Conservation (phyloP, 2,797 vertebrate species). For the Muscicapa striata region DNA sequence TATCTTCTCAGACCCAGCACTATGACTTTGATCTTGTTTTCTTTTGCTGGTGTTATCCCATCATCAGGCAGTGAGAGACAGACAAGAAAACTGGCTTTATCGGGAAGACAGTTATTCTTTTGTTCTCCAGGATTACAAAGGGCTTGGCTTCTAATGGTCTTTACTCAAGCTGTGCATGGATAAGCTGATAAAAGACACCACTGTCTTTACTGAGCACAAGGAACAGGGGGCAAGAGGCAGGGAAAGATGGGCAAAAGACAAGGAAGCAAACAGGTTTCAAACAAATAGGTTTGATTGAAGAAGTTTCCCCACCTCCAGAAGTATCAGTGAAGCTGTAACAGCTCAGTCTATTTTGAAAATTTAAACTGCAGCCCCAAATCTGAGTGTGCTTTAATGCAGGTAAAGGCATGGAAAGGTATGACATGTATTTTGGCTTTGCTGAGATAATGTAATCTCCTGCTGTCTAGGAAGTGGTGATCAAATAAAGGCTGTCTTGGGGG, state of each 20-base stretch:
- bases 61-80: neutral
- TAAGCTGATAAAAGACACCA: neutral
- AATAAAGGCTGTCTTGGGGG: neutral
- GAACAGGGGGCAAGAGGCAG: neutral
- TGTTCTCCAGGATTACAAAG: neutral
- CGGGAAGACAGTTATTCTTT: neutral
- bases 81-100: neutral
- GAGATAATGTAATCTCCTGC: neutral
- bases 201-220: neutral
- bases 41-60: neutral
- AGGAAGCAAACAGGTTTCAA: neutral
- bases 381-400: neutral
- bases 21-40: constrained; percentile 9
- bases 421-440: neutral
- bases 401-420: neutral
- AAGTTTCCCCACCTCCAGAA: neutral
- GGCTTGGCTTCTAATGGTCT: neutral
- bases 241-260: neutral
- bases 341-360: neutral
- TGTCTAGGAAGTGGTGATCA: neutral
- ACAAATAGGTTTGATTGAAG: neutral
- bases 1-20: neutral
- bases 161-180: neutral
- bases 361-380: neutral
- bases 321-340: neutral